Evolutionary conservation across 2,888 invertebrate species (phyloP).

Genomic region (Aleiodes alternator): DNA sequence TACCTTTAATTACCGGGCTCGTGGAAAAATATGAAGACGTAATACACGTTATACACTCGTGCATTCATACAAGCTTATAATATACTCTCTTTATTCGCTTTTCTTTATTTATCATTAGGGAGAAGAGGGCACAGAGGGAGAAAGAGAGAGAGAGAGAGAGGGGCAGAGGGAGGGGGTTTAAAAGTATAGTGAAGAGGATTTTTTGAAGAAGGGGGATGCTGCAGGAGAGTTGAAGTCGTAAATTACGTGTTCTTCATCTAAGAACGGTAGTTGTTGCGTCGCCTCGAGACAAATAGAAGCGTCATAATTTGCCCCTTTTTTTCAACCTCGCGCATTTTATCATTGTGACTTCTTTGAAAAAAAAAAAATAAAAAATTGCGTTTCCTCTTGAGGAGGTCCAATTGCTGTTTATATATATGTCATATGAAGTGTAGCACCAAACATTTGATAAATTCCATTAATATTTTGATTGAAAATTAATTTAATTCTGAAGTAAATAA

Average conservation of each 20-base stretch:
- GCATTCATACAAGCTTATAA: slow-evolving; percentile 27
- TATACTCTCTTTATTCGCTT: slow-evolving; percentile 21
- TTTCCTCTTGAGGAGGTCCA: too few species aligned
- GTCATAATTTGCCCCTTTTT: slow-evolving; percentile 36
- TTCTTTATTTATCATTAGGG: slow-evolving; percentile 6
- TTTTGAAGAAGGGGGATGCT: slow-evolving; percentile 17
- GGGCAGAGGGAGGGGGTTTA: slow-evolving; percentile 6
- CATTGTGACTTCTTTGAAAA: background rate
- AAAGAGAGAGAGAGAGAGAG: background rate
- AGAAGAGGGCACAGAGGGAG: too few species aligned
- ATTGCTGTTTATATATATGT: too few species aligned
- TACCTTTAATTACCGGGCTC: slow-evolving; percentile 69
- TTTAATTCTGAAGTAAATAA: too few species aligned
- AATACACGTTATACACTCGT: slow-evolving; percentile 62
- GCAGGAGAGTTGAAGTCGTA: slow-evolving; percentile 3
- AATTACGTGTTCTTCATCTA: slow-evolving; percentile 16
- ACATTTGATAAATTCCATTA: too few species aligned
- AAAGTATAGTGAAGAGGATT: slow-evolving; percentile 6
- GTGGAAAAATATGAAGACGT: slow-evolving; percentile 71
- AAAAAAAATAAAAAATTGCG: too few species aligned
- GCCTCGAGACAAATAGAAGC: slow-evolving; percentile 13
- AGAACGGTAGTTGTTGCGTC: slow-evolving; percentile 41
- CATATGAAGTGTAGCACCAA: too few species aligned
- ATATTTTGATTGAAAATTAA: too few species aligned
- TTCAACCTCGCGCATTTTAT: background rate